A percentile compares a stretch with the other conserved stretches of the same genome.
Evolutionary conservation across 2,113 vertebrate genomes (phyloP).

Genomic region (Baryphthengus martii): DNA sequence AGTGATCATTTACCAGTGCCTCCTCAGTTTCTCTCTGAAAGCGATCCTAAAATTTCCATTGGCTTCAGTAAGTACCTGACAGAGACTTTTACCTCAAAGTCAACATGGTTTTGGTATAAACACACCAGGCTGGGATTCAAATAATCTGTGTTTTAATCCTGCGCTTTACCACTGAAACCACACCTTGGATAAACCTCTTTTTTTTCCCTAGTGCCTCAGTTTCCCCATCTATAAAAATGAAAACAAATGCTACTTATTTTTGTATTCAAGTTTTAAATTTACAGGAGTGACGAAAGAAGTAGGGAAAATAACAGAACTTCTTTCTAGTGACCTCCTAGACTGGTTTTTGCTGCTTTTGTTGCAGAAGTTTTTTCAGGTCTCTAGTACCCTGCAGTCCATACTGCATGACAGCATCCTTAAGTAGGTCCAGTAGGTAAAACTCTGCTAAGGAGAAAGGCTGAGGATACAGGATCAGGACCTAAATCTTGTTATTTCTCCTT

Average conservation of each 20-base stretch:
- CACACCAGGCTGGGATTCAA: neutral
- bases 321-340: neutral
- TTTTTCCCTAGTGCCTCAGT: neutral
- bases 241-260: neutral
- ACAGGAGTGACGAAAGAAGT: neutral
- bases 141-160: neutral
- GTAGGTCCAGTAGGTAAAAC: neutral
- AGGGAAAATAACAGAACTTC: neutral
- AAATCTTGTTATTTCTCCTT: neutral
- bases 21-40: neutral
- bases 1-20: neutral
- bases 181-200: neutral
- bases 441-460: neutral
- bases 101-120: neutral
- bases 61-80: neutral
- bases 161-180: neutral
- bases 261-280: neutral
- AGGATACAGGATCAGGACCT: neutral
- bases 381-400: neutral
- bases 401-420: neutral
- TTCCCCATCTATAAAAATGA: neutral
- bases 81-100: neutral
- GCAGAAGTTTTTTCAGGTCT: neutral
- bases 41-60: rapidly evolving
- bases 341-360: neutral